These are phyloP conservation scores for Enteromius fasciolatus DNA, from an alignment of 2,797 vertebrate species.

Conservation along the genomic window DNA sequence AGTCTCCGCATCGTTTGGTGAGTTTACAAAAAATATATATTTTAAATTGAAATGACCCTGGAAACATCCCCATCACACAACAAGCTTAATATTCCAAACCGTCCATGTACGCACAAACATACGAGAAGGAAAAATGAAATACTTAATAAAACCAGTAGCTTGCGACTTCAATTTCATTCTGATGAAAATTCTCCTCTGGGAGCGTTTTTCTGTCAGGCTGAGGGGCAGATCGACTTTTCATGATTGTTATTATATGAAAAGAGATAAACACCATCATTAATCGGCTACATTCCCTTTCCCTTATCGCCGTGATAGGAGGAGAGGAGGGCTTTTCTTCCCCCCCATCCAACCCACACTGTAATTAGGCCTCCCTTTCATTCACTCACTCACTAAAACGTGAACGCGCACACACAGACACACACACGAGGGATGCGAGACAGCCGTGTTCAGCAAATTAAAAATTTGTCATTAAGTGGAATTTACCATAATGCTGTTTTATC, in stretches of 20 bases:
- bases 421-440: slow-evolving; percentile 60
- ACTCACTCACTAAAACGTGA: slow-evolving; percentile 42
- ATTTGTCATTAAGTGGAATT: slow-evolving; percentile 99
- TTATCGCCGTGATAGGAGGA: slow-evolving; percentile 81
- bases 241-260: slow-evolving; percentile 83
- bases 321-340: slow-evolving; percentile 83
- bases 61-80: neutral
- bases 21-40: neutral
- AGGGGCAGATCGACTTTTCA: slow-evolving; percentile 95
- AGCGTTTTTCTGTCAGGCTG: slow-evolving; percentile 70
- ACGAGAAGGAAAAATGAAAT: slow-evolving; percentile 69
- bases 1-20: neutral
- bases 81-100: slow-evolving; percentile 20
- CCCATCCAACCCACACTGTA: slow-evolving; percentile 82
- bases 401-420: slow-evolving; percentile 36
- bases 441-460: slow-evolving; percentile 99
- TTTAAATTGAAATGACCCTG: slow-evolving; percentile 9
- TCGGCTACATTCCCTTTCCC: slow-evolving; percentile 74
- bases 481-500: slow-evolving; percentile 99
- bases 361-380: slow-evolving; percentile 79
- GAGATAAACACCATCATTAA: slow-evolving; percentile 90
- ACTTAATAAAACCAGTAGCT: slow-evolving; percentile 99
- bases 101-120: slow-evolving; percentile 58
- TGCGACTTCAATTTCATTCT: slow-evolving; percentile 99
- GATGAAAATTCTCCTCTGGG: slow-evolving; percentile 95